Conservation (phyloP, 2,797 vertebrate genomes). For the Choloepus didactylus region DNA sequence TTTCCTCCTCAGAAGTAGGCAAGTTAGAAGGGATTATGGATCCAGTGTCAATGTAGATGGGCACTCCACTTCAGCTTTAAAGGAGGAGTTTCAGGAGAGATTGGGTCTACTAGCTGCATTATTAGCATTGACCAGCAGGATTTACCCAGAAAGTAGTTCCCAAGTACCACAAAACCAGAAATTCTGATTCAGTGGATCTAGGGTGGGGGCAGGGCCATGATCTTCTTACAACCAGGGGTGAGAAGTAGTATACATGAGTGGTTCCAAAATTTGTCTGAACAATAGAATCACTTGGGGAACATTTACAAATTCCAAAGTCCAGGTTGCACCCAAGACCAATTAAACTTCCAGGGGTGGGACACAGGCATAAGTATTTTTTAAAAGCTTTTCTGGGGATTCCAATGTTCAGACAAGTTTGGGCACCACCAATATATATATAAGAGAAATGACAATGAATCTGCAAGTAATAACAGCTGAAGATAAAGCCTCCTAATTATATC, state of each 20-base stretch:
- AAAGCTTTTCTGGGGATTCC: not conserved
- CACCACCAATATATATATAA: not conserved
- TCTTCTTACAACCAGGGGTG: not conserved
- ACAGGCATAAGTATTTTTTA: rapidly evolving
- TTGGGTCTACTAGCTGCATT: rapidly evolving
- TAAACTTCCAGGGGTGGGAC: not conserved
- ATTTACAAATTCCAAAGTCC: not conserved
- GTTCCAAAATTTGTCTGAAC: not conserved
- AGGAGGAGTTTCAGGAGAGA: not conserved
- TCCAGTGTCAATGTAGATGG: not conserved
- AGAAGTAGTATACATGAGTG: not conserved
- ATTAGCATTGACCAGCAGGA: not conserved
- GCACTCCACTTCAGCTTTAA: not conserved
- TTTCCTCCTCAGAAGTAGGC: not conserved
- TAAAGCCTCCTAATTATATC: not conserved
- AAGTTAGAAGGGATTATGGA: not conserved
- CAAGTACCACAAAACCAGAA: not conserved
- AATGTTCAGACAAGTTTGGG: not conserved
- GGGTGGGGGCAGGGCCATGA: not conserved
- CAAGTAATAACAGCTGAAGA: not conserved
- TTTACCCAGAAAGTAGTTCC: not conserved
- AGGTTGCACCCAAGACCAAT: not conserved
- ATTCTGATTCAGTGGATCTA: not conserved
- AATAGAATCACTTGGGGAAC: not conserved
- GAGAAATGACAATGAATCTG: not conserved